phyloP scores from a whole-genome alignment of 2,797 vertebrate species.

The Tokudaia muenninki region DNA sequence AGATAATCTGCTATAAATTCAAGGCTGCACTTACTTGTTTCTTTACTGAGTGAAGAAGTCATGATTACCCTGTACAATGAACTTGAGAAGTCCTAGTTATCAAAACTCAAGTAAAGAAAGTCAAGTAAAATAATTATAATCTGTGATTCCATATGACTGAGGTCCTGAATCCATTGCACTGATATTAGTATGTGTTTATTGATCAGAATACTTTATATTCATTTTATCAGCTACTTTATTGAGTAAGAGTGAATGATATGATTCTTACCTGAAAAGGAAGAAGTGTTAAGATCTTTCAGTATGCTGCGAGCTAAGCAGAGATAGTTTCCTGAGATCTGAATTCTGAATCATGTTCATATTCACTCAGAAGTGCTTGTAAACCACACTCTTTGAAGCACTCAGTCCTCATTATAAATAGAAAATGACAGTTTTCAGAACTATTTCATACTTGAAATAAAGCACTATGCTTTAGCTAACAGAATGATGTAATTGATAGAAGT shows the following conservation, averaged over 20 bases:
- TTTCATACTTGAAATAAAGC: neutral
- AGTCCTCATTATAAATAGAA: neutral
- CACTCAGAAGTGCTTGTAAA: neutral
- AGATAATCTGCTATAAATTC: neutral
- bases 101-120: constrained; percentile 34
- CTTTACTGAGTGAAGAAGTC: neutral
- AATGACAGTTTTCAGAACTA: neutral
- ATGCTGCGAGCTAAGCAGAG: neutral
- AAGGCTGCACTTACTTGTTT: neutral
- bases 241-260: neutral
- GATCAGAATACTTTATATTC: neutral
- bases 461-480: neutral
- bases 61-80: constrained; percentile 10
- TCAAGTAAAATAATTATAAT: neutral
- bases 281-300: neutral
- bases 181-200: neutral
- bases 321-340: neutral
- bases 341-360: neutral
- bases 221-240: neutral
- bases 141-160: neutral
- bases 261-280: constrained; percentile 9
- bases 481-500: neutral
- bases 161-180: neutral
- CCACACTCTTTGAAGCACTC: neutral
- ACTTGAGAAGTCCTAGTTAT: neutral